Percentiles rank a stretch among this genome's conserved stretches.
phyloP scores from a whole-genome alignment of 1,140 invertebrate species.

The Drosophila chauvacae region DNA sequence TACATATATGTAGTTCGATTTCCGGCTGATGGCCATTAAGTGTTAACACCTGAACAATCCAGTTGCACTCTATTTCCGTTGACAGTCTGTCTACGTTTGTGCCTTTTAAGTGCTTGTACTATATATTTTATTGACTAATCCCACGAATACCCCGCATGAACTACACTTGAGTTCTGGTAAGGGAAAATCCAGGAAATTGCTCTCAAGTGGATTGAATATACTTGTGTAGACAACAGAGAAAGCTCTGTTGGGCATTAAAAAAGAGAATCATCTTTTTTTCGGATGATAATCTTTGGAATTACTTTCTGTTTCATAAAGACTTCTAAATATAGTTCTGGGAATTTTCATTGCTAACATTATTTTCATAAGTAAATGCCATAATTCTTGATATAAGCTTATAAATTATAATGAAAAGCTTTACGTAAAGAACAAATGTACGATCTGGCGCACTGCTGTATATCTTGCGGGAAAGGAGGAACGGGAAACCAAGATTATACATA shows the following conservation, averaged over 20 bases:
- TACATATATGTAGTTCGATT: background rate
- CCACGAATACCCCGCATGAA: background rate
- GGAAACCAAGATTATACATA: background rate
- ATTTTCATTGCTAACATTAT: background rate
- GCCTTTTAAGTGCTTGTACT: constrained; percentile 16
- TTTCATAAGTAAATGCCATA: background rate
- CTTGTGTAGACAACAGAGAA: constrained; percentile 3
- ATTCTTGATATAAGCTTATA: background rate
- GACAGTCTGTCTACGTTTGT: constrained; percentile 14
- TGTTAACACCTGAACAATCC: background rate
- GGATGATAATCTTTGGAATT: background rate
- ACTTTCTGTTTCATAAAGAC: background rate
- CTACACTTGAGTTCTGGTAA: background rate
- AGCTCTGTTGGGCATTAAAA: background rate
- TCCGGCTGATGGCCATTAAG: background rate
- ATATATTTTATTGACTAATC: constrained; percentile 35
- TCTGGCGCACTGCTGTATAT: background rate
- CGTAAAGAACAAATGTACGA: background rate
- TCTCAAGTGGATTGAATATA: constrained; percentile 26
- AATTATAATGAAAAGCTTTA: background rate
- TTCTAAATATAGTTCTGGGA: background rate
- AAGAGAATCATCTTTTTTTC: background rate
- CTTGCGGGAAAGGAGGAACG: background rate
- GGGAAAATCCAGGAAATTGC: constrained; percentile 18
- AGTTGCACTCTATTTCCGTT: constrained; percentile 20